A percentile compares a stretch with the other conserved stretches of the same genome.
These are phyloP conservation scores for Enteromius radiatus DNA, from an alignment of 2,797 vertebrate genomes.

Conservation along the genomic window DNA sequence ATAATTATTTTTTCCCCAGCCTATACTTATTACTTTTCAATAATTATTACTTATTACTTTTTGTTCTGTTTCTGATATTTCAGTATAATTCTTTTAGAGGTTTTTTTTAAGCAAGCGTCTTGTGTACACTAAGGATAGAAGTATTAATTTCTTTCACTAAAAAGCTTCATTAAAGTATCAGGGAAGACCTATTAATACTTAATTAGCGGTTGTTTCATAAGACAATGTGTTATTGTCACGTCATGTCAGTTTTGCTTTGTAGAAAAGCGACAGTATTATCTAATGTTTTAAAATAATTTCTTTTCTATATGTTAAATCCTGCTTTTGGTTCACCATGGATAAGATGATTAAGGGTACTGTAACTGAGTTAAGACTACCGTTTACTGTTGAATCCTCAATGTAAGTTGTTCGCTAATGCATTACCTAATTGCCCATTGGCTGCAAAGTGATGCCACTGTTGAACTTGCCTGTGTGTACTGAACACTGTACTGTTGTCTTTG, in stretches of 20 bases:
- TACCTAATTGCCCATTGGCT: conserved; percentile 22
- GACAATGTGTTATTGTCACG: not conserved
- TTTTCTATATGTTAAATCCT: not conserved
- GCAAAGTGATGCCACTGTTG: conserved; percentile 19
- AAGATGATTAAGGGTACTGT: not conserved
- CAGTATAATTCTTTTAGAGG: not conserved
- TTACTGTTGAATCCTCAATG: not conserved
- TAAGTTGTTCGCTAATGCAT: conserved; percentile 7
- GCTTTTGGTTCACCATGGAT: not conserved
- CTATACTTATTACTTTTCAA: not conserved
- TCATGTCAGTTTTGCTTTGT: not conserved
- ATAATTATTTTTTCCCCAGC: too few species aligned
- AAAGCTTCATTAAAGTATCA: not conserved
- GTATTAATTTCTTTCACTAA: not conserved
- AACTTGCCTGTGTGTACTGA: not conserved
- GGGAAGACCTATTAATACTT: not conserved
- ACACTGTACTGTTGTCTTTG: conserved; percentile 34
- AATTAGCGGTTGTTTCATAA: not conserved
- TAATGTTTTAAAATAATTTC: not conserved
- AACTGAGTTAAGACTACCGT: not conserved
- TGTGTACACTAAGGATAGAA: not conserved
- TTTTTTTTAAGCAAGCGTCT: not conserved
- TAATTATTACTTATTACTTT: not conserved
- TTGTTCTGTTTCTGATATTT: not conserved
- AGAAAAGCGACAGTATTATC: not conserved